Evolutionary conservation across 2,797 vertebrate genomes (phyloP), one percentile per base, ranked within the genome.

Genomic region (Gadopsis marmoratus): DNA sequence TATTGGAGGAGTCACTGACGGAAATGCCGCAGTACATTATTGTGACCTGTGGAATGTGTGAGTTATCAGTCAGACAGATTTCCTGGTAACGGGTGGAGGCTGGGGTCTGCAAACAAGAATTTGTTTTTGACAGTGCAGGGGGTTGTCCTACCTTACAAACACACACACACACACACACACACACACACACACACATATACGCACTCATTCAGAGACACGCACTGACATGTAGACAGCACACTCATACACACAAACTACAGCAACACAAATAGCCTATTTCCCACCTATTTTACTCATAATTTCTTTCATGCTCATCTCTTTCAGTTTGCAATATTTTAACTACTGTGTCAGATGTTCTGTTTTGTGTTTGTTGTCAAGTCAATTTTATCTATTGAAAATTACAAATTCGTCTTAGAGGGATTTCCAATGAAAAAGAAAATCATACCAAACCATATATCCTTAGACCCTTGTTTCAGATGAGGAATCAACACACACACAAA

Each of bases 61-160:
- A 71, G 48, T 80, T 86, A 88, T 91, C 82, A 82, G 80, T 56
- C 3, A 8, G 61, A 70, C 80, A 76, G 64, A 85, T 86, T 86
- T 85, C 79, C 85, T 86, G 76, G 69, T 66, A 72, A 65, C 5
- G 63, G 72, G 54, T 70, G 74, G 51, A 77, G 77, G 59, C 69
- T 37, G 37, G 48, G 80, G 72, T 64, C 53, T 12, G 21, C 61
- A 88, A 79, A 85, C 78, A 81, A 79, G 47, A 68, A 80, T 80
- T 67, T 68, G 48, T 73, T 78, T 81, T 84, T 53, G 54, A 54
- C 66, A 50, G 10, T 82, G 64, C 61, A 60, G 84, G 78, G 81
- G 76, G 72, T 72, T 56, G 70, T 78, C 56, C 70, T 59, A 58
- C 59, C 60, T 61, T 19, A 58, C 33, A 76, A 12, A 80, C 67